phyloP scores from a whole-genome alignment of 2,888 invertebrate genomes.

The Nudaria mundana region DNA sequence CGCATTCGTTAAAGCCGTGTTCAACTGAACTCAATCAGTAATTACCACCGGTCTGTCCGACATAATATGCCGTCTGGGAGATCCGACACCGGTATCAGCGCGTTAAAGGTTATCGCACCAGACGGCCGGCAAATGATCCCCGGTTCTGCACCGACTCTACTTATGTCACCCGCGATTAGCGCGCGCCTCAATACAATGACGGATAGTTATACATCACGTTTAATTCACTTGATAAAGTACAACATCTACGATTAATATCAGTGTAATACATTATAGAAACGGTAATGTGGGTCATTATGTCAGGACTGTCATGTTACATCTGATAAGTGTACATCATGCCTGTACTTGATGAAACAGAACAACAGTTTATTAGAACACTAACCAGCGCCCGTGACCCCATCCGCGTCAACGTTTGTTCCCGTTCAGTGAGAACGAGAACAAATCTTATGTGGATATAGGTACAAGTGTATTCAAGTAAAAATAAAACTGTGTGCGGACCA shows the following conservation, averaged over 20 bases:
- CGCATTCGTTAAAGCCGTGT: conserved; percentile 42
- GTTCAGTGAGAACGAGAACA: too few relatives aligned
- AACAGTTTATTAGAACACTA: conserved; percentile 6
- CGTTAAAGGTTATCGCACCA: conserved; percentile 56
- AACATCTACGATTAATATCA: conserved; percentile 31
- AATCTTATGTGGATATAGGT: too few relatives aligned
- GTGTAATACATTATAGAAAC: conserved; percentile 24
- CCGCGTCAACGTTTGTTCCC: too few relatives aligned
- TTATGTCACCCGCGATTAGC: conserved; percentile 71
- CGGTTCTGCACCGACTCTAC: conserved; percentile 58
- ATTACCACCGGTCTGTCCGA: conserved; percentile 47
- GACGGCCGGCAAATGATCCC: conserved; percentile 75
- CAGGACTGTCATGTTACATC: conserved; percentile 20
- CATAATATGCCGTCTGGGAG: conserved; percentile 4
- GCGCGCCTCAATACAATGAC: conserved; percentile 49
- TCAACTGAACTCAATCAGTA: conserved; percentile 52
- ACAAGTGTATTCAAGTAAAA: too few relatives aligned
- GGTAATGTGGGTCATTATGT: conserved; percentile 27
- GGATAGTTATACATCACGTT: conserved; percentile 44
- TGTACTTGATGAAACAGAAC: conserved; percentile 1
- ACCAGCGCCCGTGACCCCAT: too few relatives aligned
- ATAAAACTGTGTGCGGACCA: too few relatives aligned
- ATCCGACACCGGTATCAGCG: conserved; percentile 58
- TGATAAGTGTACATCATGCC: conserved; percentile 6
- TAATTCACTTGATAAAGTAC: conserved; percentile 29